phyloP scores from a whole-genome alignment of 2,888 invertebrate species.

The Synergus umbraculus region DNA sequence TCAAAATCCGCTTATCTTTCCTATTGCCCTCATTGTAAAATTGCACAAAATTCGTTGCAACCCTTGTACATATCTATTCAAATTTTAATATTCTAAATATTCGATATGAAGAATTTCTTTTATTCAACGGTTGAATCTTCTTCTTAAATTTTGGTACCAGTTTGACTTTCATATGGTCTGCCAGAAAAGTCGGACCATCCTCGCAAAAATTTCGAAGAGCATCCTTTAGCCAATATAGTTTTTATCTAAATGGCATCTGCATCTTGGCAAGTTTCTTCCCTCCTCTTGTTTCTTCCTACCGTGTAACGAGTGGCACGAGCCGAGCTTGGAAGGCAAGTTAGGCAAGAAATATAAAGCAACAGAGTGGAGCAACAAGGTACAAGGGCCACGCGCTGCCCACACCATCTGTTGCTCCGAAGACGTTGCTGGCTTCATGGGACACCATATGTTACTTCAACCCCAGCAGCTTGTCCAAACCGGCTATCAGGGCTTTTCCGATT shows the following conservation, averaged over 20 bases:
- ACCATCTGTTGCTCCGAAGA: slow-evolving; percentile 63
- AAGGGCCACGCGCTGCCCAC: slow-evolving; percentile 56
- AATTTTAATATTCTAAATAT: background rate
- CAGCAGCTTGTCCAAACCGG: slow-evolving; percentile 45
- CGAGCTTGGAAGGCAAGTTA: slow-evolving; percentile 31
- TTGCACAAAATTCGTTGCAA: background rate
- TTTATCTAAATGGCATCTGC: slow-evolving; percentile 34
- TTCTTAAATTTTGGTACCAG: background rate
- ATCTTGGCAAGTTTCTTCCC: slow-evolving; percentile 22
- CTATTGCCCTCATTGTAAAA: background rate
- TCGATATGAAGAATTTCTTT: background rate
- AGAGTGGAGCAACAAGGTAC: slow-evolving; percentile 43
- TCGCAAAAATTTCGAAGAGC: background rate
- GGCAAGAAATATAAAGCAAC: slow-evolving; percentile 28
- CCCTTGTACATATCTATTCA: background rate
- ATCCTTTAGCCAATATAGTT: slow-evolving; percentile 10
- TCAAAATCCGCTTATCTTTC: background rate
- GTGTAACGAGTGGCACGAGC: slow-evolving; percentile 35
- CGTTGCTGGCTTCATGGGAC: slow-evolving; percentile 58
- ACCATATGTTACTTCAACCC: slow-evolving; percentile 61
- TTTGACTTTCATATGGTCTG: background rate
- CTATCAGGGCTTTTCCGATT: slow-evolving; percentile 32
- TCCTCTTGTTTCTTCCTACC: slow-evolving; percentile 27
- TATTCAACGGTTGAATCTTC: background rate
- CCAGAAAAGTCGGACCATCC: too few relatives aligned